These are phyloP conservation scores for Betta splendens DNA, from an alignment of 2,797 vertebrate species.

Conservation along the genomic window DNA sequence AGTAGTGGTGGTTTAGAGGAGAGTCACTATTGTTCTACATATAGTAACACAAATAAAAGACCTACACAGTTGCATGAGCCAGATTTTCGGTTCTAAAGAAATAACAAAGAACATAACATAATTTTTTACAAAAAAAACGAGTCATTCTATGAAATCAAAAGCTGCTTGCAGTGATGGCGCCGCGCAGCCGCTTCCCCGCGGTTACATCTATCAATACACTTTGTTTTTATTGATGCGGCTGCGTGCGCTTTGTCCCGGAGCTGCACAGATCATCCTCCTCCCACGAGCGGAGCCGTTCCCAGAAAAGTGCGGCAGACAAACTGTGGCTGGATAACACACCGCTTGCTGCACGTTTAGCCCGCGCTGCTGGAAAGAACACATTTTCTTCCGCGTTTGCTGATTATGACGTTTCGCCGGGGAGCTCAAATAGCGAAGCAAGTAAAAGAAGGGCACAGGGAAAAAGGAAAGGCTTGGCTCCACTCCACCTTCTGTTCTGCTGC, in stretches of 20 bases:
- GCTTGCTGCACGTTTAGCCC: constrained; percentile 54
- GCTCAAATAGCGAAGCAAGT: constrained; percentile 44
- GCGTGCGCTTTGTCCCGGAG: constrained; percentile 19
- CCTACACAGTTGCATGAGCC: constrained; percentile 28
- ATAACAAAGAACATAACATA: constrained; percentile 14
- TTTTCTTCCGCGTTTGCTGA: constrained; percentile 49
- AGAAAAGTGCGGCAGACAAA: constrained; percentile 32
- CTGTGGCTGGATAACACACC: constrained; percentile 40
- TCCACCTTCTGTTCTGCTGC: constrained; percentile 51
- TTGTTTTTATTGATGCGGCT: constrained; percentile 8
- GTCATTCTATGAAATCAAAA: constrained; percentile 16
- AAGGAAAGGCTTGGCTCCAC: constrained; percentile 50
- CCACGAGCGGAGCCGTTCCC: constrained; percentile 13
- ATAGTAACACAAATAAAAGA: constrained; percentile 33
- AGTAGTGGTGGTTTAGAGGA: constrained; percentile 53
- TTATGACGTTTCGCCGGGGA: constrained; percentile 51
- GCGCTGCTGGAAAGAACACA: constrained; percentile 40
- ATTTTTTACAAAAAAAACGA: too few species aligned
- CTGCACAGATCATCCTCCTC: constrained; percentile 1
- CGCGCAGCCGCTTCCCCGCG: background rate
- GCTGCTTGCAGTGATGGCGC: constrained; percentile 62
- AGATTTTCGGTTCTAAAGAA: constrained; percentile 31
- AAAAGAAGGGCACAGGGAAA: constrained; percentile 36
- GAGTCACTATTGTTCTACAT: constrained; percentile 45
- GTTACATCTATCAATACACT: background rate